phyloP scores from a whole-genome alignment of 2,888 invertebrate species.

The Zeuzera pyrina region DNA sequence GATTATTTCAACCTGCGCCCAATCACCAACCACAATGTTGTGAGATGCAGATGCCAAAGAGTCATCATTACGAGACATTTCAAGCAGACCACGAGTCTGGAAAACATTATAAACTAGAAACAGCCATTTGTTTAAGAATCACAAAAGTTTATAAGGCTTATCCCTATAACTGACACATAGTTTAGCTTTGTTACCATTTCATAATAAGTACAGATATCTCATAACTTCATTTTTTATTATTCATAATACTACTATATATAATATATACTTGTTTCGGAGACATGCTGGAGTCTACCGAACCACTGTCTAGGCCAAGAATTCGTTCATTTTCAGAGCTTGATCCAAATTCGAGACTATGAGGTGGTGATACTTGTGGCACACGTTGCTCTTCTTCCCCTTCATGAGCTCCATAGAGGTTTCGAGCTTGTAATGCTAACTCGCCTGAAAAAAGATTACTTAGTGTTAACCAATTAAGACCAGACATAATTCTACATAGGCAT shows the following conservation, averaged over 20 bases:
- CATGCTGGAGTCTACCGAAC: constrained; percentile 83
- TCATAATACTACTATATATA: too few relatives aligned
- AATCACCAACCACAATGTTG: constrained; percentile 83
- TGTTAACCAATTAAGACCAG: too few relatives aligned
- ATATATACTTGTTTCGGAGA: constrained; percentile 82
- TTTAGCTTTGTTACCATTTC: not conserved
- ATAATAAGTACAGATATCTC: not conserved
- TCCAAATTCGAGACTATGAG: constrained; percentile 83
- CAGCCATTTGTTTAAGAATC: too few relatives aligned
- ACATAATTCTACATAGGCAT: too few relatives aligned
- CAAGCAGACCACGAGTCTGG: constrained; percentile 75
- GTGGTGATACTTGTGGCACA: constrained; percentile 84
- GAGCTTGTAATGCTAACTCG: constrained; percentile 59
- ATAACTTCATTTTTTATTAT: not conserved
- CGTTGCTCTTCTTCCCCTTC: constrained; percentile 84
- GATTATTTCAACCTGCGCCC: constrained; percentile 98
- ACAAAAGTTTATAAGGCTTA: too few relatives aligned
- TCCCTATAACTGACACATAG: too few relatives aligned
- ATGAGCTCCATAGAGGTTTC: constrained; percentile 56
- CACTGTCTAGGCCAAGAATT: constrained; percentile 87
- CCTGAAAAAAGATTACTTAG: too few relatives aligned
- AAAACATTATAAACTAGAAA: constrained; percentile 3
- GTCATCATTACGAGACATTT: constrained; percentile 74
- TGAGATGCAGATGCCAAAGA: constrained; percentile 49
- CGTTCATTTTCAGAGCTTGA: constrained; percentile 84